Conservation (phyloP, 2,888 invertebrate genomes). For the Herminia tarsipennalis region DNA sequence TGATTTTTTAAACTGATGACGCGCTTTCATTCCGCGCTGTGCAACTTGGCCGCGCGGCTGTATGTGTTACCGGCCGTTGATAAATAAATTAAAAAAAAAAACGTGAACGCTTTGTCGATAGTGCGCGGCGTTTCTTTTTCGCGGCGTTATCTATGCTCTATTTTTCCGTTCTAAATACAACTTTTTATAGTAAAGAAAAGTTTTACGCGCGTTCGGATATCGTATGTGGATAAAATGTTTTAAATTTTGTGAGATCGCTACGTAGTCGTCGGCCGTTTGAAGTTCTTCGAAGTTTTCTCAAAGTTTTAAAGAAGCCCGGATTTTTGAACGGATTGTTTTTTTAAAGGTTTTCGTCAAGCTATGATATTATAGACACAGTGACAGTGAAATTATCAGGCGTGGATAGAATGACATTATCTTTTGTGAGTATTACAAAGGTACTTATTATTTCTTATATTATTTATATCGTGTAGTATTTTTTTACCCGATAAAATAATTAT, state of each 20-base stretch:
- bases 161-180: slow-evolving; percentile 68
- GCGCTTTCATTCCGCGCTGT: slow-evolving; percentile 86
- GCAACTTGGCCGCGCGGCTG: slow-evolving; percentile 85
- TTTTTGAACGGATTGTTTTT: slow-evolving; percentile 29
- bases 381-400: slow-evolving; percentile 62
- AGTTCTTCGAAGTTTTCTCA: slow-evolving; percentile 32
- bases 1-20: slow-evolving; percentile 87
- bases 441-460: neutral
- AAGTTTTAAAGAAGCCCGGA: slow-evolving; percentile 27
- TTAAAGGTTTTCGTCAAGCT: slow-evolving; percentile 26
- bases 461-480: too few relatives aligned
- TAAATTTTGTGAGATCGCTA: slow-evolving; percentile 18
- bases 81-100: slow-evolving; percentile 78
- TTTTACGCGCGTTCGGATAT: slow-evolving; percentile 39
- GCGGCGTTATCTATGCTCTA: slow-evolving; percentile 69
- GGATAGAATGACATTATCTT: slow-evolving; percentile 84
- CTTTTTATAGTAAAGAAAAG: slow-evolving; percentile 52
- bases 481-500: too few relatives aligned
- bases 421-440: slow-evolving; percentile 67
- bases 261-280: slow-evolving; percentile 20
- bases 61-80: slow-evolving; percentile 77
- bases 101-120: slow-evolving; percentile 79
- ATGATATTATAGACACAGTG: slow-evolving; percentile 51
- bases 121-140: slow-evolving; percentile 74
- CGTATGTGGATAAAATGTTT: slow-evolving; percentile 26